Percentiles rank a stretch among this genome's conserved stretches.
These are phyloP conservation scores for Ovibos moschatus DNA, from an alignment of 2,113 vertebrate species.

Conservation along the genomic window DNA sequence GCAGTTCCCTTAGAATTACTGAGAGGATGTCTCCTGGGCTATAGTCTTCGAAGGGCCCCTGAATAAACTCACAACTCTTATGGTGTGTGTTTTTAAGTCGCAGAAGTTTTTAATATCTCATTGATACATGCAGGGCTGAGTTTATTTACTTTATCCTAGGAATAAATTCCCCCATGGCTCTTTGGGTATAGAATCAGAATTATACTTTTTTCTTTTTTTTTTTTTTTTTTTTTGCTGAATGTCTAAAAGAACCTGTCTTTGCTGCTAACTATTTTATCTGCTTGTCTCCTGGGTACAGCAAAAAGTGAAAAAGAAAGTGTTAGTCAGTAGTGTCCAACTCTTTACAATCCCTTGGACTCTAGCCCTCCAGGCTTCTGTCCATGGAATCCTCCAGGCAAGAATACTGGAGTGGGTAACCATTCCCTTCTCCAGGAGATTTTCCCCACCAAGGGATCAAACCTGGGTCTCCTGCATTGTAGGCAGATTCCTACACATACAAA, in stretches of 20 bases:
- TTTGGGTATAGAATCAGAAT: background rate
- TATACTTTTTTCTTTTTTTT: background rate
- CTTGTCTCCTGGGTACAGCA: background rate
- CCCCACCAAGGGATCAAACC: background rate
- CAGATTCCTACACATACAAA: background rate
- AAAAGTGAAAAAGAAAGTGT: background rate
- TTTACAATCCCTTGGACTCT: background rate
- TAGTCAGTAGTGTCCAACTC: background rate
- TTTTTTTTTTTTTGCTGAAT: background rate
- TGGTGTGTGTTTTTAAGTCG: background rate
- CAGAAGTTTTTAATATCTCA: background rate
- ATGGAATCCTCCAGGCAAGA: background rate
- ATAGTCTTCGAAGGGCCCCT: too few relatives aligned
- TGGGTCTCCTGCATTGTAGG: background rate
- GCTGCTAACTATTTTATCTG: background rate
- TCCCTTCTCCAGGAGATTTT: background rate
- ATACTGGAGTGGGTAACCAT: background rate
- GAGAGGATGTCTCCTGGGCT: background rate
- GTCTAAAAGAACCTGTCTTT: background rate
- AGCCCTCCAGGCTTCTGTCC: background rate
- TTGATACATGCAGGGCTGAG: background rate
- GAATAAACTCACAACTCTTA: background rate
- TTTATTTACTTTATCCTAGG: background rate
- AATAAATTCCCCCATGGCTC: background rate
- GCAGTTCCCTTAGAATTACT: background rate